A percentile compares a stretch with the other conserved stretches of the same genome.
These are phyloP conservation scores for Synanthedon myopaeformis DNA, from an alignment of 2,888 invertebrate species.

Conservation along the genomic window DNA sequence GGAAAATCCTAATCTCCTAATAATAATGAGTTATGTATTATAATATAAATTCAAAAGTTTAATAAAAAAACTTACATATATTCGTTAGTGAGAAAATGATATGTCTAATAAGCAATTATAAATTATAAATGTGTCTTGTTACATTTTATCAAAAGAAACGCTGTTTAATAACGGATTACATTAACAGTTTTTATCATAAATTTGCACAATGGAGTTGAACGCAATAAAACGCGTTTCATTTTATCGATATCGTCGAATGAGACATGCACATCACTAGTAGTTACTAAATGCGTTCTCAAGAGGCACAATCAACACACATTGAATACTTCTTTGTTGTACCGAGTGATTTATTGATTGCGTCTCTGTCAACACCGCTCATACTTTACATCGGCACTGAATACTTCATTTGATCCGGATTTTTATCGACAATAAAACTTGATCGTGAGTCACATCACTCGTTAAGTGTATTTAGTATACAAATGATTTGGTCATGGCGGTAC, in stretches of 20 bases:
- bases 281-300: constrained; percentile 60
- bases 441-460: constrained; percentile 64
- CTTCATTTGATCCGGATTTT: constrained; percentile 70
- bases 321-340: constrained; percentile 59
- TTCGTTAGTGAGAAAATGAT: too few relatives aligned
- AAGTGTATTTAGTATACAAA: constrained; percentile 63
- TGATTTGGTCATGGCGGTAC: constrained; percentile 34
- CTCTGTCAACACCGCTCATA: constrained; percentile 67
- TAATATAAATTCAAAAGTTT: too few relatives aligned
- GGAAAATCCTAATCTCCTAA: too few relatives aligned
- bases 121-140: background rate
- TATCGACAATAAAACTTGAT: constrained; percentile 62
- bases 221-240: background rate
- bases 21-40: too few relatives aligned
- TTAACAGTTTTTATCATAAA: background rate
- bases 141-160: background rate
- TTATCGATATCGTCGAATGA: constrained; percentile 19
- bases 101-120: too few relatives aligned
- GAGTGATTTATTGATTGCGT: constrained; percentile 70
- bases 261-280: constrained; percentile 29
- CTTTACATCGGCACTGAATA: constrained; percentile 57
- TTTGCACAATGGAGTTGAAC: background rate
- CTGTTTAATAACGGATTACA: background rate
- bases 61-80: too few relatives aligned
- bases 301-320: constrained; percentile 70